Evolutionary conservation across 2,113 vertebrate species (phyloP).

Genomic region (Passer domesticus): DNA sequence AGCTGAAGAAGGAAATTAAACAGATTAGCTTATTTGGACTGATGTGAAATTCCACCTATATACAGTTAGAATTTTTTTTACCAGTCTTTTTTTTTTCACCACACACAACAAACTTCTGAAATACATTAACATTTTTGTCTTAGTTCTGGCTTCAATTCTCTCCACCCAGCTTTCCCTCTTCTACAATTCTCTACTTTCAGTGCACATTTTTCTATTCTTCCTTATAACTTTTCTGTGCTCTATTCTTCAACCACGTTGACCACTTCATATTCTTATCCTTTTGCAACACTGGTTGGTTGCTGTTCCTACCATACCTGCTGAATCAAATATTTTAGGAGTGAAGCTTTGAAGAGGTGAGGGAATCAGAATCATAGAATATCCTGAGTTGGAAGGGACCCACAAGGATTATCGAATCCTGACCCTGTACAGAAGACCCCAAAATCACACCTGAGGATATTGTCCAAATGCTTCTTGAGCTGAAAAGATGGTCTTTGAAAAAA

Average conservation of each 20-base stretch:
- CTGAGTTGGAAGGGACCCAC: neutral
- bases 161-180: neutral
- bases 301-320: neutral
- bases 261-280: neutral
- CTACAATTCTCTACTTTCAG: neutral
- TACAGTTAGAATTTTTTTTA: neutral
- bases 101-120: neutral
- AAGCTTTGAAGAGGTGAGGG: neutral
- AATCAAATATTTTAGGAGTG: neutral
- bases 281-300: neutral
- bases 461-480: neutral
- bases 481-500: neutral
- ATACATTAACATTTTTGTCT: neutral
- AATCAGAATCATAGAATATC: neutral
- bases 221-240: neutral
- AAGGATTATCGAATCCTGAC: neutral
- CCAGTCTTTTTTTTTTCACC: neutral
- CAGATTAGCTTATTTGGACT: neutral
- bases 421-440: neutral
- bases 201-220: neutral
- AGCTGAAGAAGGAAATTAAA: slow-evolving; percentile 17
- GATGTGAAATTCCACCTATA: neutral
- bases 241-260: neutral
- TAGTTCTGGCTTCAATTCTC: neutral
- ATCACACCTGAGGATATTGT: neutral